A percentile compares a stretch with the other conserved stretches of the same genome.
Evolutionary conservation across 2,888 invertebrate genomes (phyloP).

Genomic region (Agrotis exclamationis): DNA sequence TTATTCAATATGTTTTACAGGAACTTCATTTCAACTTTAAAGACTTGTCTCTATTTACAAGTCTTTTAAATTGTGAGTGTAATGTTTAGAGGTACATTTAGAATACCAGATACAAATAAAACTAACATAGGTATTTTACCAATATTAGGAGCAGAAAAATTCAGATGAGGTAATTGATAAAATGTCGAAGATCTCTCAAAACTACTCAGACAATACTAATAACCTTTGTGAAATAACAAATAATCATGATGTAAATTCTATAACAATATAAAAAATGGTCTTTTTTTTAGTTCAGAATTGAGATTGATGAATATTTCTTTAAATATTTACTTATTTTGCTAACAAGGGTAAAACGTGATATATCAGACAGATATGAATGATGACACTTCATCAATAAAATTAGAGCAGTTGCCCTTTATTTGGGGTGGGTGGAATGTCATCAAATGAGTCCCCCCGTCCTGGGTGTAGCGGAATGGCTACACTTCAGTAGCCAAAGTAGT

Average conservation of each 20-base stretch:
- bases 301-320: not conserved
- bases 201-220: not conserved
- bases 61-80: no score
- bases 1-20: not conserved
- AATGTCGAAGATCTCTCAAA: not conserved
- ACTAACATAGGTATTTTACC: not conserved
- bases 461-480: no score
- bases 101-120: not conserved
- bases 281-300: not conserved
- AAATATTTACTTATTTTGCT: not conserved
- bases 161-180: not conserved
- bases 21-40: not conserved
- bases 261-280: not conserved
- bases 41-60: no score
- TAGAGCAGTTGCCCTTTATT: not conserved
- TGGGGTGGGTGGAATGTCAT: no score
- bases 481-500: no score
- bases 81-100: not conserved
- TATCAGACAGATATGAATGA: not conserved
- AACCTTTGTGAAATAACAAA: not conserved
- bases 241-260: not conserved
- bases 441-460: no score
- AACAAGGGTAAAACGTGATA: no score
- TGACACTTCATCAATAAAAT: not conserved
- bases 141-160: not conserved